phyloP scores from a whole-genome alignment of 2,797 vertebrate species.

The Carduelis carduelis region DNA sequence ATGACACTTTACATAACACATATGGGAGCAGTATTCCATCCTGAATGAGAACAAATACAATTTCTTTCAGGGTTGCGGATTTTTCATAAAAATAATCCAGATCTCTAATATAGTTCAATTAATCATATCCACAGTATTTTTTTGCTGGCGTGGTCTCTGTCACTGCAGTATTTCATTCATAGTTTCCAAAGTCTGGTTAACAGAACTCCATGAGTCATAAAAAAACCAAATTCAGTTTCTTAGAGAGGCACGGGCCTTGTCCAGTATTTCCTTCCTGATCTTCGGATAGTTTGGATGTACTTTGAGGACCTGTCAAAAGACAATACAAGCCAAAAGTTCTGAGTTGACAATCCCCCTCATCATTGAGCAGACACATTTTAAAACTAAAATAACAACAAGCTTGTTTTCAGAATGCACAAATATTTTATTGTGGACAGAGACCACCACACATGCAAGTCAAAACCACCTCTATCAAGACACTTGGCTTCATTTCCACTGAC shows the following conservation, averaged over 20 bases:
- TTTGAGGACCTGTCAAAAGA: slow-evolving; percentile 84
- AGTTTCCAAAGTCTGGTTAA: neutral
- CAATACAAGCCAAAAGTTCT: neutral
- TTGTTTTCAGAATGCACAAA: neutral
- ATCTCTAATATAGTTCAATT: neutral
- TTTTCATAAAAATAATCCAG: neutral
- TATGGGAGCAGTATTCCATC: neutral
- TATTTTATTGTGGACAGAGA: neutral
- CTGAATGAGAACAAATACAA: neutral
- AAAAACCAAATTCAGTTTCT: slow-evolving; percentile 74
- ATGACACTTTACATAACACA: neutral
- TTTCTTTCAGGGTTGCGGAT: neutral
- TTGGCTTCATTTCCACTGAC: neutral
- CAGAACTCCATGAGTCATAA: neutral
- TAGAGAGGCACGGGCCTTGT: slow-evolving; percentile 89
- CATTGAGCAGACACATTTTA: neutral
- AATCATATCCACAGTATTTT: neutral
- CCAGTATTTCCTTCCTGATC: slow-evolving; percentile 96
- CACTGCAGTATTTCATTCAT: neutral
- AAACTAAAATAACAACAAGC: neutral
- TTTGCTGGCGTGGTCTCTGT: neutral
- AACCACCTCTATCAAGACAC: neutral
- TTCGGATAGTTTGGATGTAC: slow-evolving; percentile 92
- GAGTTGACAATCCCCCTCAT: neutral
- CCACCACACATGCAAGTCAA: neutral